A percentile compares a stretch with the other conserved stretches of the same genome.
Conservation (phyloP, 2,797 vertebrate species). For the Danio tinwini region DNA sequence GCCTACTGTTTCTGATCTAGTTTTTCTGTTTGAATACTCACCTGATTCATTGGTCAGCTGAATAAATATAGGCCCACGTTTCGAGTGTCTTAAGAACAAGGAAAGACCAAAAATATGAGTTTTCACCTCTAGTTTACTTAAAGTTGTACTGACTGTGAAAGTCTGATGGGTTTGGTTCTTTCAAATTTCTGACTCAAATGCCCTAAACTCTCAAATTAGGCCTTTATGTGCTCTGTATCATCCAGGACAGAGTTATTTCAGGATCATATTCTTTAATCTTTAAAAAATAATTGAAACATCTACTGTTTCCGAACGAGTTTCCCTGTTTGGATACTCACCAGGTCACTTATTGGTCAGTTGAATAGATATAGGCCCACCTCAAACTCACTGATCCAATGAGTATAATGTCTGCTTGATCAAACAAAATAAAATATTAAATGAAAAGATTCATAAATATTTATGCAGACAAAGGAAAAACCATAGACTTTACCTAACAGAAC, state of each 20-base stretch:
- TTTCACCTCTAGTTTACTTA: conserved; percentile 83
- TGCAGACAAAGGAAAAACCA: too few species aligned
- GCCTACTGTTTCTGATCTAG: too few species aligned
- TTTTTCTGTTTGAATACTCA: too few species aligned
- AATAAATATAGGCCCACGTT: conserved; percentile 47
- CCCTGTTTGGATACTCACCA: neutral
- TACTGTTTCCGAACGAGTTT: too few species aligned
- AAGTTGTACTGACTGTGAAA: conserved; percentile 71
- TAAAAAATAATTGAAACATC: too few species aligned
- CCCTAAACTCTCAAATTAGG: neutral
- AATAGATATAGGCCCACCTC: neutral
- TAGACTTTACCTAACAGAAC: neutral
- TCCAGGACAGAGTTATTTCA: too few species aligned
- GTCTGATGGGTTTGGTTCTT: conserved; percentile 62
- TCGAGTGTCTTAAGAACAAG: conserved; percentile 81
- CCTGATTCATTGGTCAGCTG: neutral
- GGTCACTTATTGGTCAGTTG: neutral
- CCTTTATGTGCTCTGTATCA: neutral
- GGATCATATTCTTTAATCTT: too few species aligned
- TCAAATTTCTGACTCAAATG: conserved; percentile 30
- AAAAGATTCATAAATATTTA: too few species aligned
- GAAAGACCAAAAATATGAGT: conserved; percentile 77
- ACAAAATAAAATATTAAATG: too few species aligned
- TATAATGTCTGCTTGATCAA: neutral
- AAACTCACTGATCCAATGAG: neutral